Base-by-base conservation (phyloP, 2,888 invertebrate genomes). In the Eudemis profundana region DNA sequence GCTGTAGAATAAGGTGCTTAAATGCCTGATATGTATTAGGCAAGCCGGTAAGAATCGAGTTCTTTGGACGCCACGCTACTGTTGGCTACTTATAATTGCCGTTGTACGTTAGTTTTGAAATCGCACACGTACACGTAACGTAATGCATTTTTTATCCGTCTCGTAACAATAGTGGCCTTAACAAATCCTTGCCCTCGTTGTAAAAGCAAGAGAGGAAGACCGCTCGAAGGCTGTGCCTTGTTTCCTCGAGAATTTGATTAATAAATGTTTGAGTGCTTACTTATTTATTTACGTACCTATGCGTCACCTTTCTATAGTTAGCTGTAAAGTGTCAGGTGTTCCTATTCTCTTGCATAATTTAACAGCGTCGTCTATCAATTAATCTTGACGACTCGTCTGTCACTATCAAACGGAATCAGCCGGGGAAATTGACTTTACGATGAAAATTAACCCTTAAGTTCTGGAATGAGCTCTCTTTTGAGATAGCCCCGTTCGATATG, bases 111-210 rank as follows among this genome's bases (percentile, higher is more conserved):
- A 21, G 36, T 49, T 49, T 54, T 29, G 50, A 51, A 57, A 64
- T 33, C 2, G n/a, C 10, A n/a, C 1, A 27, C 10, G 23, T 27
- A 38, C 15, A 40, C 40, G 40, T 40, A 61, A 50, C 27, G n/a
- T 57, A 50, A 46, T 46, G 51, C 38, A 42, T 50, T 54, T 57
- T 40, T 51, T 42, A 27, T 36, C n/a, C 15, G 36, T 8, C 50
- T 21, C n/a, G 36, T 51, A 65, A 65, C 64, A 65, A 65, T 46
- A 59, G 59, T 51, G 64, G 51, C 64, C 64, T 65, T 59, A 50
- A 46, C 19, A 38, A 62, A 67, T 50, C 66, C 66, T 67, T 62
- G 66, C 51, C 62, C 66, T 51, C 60, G 65, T 65, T 62, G 64
- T 59, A 59, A 59, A 50, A 65, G 46, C 51, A 38, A 59, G 59